Evolutionary conservation across 2,888 invertebrate species (phyloP), one percentile per base, ranked within the genome.

Genomic region (Drosophila nigritarsus): DNA sequence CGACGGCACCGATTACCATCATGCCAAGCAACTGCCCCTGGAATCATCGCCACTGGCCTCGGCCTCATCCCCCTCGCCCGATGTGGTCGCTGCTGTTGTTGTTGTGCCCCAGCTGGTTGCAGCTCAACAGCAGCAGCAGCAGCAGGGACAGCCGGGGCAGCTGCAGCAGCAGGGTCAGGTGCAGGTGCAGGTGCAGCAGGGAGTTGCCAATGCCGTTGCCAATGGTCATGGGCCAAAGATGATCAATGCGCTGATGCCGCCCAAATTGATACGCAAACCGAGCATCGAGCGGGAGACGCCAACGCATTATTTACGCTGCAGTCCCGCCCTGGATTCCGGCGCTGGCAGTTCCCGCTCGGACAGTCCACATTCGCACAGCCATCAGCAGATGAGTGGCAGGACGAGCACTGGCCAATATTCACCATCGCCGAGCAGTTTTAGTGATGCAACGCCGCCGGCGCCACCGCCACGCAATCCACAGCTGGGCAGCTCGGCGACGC

Each of bases 281-380:
- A 98, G 97, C 93, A 95, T 98, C 79, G 98, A 98, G 93, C 95
- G 97, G 56, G 97, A 97, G 92, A 93, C 96, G 62, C 95, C 97
- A 92, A 94, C 96, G 68, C 95, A 92, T 73, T 93, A 92, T 82
- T 95, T 96, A 82, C 95, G 97, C 73, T 96, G 97, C 59, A 97
- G 97, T 92, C 98, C 98, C 11, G 97, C 97, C 27, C 94, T 97
- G 71, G 97, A 97, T 91, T 97, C 97, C 63, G 97, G 97, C 24
- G 97, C 97, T 18, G 97, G 97, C 56, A 97, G 97, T 91, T 97
- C 97, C 51, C 95, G 98, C 63, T 98, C 98, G 8, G 98, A 98
- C 91, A 97, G 97, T 92, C 98, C 97, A 20, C 95, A 97, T 75
- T 94, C 97, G 38, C 95, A 97, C 78, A 94, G 94, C 53, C 95